These are phyloP conservation scores for Adelges cooleyi DNA, from an alignment of 1,140 invertebrate species.

Conservation along the genomic window DNA sequence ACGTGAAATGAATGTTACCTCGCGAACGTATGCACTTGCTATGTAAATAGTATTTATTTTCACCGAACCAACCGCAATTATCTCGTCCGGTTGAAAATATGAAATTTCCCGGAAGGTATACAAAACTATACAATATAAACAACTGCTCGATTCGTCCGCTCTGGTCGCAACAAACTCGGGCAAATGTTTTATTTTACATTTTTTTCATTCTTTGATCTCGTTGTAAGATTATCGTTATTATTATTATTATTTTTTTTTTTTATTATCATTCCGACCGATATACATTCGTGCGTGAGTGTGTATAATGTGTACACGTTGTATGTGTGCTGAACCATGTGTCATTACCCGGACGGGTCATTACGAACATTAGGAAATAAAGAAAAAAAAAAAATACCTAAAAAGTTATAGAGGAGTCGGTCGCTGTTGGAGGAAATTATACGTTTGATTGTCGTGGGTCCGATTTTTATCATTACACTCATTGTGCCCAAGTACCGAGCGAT, in stretches of 20 bases:
- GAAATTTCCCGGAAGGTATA: too few relatives aligned
- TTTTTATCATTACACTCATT: constrained; percentile 21
- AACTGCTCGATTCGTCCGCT: too few relatives aligned
- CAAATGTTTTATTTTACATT: too few relatives aligned
- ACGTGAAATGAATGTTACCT: too few relatives aligned
- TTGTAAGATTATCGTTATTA: constrained; percentile 21
- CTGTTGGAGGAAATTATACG: constrained; percentile 17
- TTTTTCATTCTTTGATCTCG: constrained; percentile 5
- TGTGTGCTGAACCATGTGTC: constrained; percentile 27
- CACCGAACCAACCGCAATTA: too few relatives aligned
- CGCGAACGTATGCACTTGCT: too few relatives aligned
- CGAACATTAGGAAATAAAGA: neutral
- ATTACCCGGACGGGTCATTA: constrained; percentile 23
- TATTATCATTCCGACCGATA: neutral
- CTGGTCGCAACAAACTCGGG: too few relatives aligned
- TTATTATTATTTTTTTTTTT: neutral
- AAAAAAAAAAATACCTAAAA: neutral
- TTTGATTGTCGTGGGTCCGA: constrained; percentile 20
- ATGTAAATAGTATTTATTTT: too few relatives aligned
- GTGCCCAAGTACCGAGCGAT: too few relatives aligned
- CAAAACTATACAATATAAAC: too few relatives aligned
- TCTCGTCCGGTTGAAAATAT: too few relatives aligned
- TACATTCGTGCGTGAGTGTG: neutral
- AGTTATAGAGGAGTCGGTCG: neutral
- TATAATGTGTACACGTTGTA: neutral